phyloP scores from a whole-genome alignment of 2,888 invertebrate genomes.

The Xanthia togata region DNA sequence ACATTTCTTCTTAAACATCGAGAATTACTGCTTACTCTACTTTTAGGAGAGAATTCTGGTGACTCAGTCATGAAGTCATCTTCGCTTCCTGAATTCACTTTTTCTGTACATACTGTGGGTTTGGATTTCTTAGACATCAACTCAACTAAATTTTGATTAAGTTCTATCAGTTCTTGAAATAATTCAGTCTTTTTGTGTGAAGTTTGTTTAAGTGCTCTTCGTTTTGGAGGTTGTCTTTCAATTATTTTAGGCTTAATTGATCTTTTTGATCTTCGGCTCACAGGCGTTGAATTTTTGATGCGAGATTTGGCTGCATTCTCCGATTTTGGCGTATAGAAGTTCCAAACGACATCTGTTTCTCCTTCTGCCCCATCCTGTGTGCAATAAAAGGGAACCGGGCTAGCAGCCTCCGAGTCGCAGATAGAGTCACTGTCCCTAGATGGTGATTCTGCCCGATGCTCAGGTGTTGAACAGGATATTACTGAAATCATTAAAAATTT shows the following conservation, averaged over 20 bases:
- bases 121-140: conserved; percentile 78
- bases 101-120: conserved; percentile 64
- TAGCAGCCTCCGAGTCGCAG: conserved; percentile 84
- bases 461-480: conserved; percentile 85
- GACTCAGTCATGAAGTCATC: conserved; percentile 84
- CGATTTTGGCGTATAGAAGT: conserved; percentile 88
- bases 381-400: conserved; percentile 87
- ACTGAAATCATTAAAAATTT: conserved; percentile 75
- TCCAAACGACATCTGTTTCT: conserved; percentile 88
- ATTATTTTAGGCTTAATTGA: conserved; percentile 75
- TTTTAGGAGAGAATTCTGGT: conserved; percentile 82
- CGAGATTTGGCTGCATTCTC: conserved; percentile 74
- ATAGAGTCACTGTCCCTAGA: conserved; percentile 86
- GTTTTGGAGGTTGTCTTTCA: conserved; percentile 80
- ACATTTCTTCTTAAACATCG: conserved; percentile 84
- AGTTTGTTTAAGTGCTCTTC: conserved; percentile 73
- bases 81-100: conserved; percentile 79
- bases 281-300: conserved; percentile 82
- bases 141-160: conserved; percentile 85
- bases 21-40: conserved; percentile 75
- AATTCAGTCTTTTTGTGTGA: conserved; percentile 83
- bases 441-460: conserved; percentile 82
- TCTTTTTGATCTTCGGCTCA: conserved; percentile 81
- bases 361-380: conserved; percentile 89
- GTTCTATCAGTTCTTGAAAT: conserved; percentile 84